Percentiles rank a stretch among this genome's conserved stretches.
Evolutionary conservation across 35 echinoderm and acorn worm species (phyloP).

Genomic region (Apostichopus californicus): DNA sequence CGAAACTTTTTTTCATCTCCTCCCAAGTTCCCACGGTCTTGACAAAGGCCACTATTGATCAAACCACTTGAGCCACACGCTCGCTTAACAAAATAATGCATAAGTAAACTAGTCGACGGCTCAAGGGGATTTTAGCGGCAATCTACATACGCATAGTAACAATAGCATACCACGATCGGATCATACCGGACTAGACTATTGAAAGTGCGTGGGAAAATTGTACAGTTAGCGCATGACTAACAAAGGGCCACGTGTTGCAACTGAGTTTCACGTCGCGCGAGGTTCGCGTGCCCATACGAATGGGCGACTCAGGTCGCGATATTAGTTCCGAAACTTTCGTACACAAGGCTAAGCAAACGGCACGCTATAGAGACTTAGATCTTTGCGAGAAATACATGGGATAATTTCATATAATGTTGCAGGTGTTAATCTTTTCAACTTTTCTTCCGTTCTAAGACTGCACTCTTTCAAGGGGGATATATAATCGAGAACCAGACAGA

Average conservation of each 20-base stretch:
- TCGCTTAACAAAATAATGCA: neutral
- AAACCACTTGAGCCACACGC: neutral
- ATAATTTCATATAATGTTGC: neutral
- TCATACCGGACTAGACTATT: neutral
- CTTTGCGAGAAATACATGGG: too few species aligned
- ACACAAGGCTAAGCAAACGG: neutral
- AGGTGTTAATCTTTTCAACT: constrained; percentile 2
- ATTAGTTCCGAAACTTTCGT: neutral
- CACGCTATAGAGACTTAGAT: neutral
- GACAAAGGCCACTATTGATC: neutral
- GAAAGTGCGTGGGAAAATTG: neutral
- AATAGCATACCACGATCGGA: neutral
- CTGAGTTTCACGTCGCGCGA: constrained; percentile 15
- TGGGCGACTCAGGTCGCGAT: neutral
- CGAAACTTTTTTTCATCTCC: constrained; percentile 1
- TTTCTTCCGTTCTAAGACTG: too few species aligned
- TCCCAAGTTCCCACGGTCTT: constrained; percentile 9
- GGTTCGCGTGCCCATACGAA: neutral
- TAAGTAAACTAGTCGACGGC: neutral
- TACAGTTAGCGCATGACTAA: neutral
- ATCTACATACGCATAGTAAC: neutral
- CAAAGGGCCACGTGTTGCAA: constrained; percentile 3
- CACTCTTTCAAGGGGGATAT: too few species aligned
- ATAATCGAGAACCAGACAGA: too few species aligned
- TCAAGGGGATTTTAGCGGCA: constrained; percentile 12